These are phyloP conservation scores for Drosophila nigricruria DNA, from an alignment of 2,888 invertebrate species.

Conservation along the genomic window DNA sequence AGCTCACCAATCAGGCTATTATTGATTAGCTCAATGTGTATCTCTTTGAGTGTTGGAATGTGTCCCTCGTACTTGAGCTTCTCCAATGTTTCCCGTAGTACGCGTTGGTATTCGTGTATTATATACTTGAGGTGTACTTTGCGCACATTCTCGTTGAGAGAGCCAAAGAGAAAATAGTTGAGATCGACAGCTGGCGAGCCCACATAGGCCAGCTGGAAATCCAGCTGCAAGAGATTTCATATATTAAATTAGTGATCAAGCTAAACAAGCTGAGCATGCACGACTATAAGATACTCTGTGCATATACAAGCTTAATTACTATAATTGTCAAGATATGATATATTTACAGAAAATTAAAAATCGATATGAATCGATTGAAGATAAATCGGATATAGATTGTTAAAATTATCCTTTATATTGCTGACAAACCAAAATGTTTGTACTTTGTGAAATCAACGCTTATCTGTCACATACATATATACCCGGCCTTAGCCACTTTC, in stretches of 20 bases:
- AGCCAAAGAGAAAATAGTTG: constrained; percentile 83
- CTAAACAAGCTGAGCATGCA: too few relatives aligned
- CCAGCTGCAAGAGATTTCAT: constrained; percentile 68
- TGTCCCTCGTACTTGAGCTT: constrained; percentile 79
- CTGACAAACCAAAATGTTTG: too few relatives aligned
- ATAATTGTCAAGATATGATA: neutral
- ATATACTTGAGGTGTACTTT: constrained; percentile 83
- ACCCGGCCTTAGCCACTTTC: neutral
- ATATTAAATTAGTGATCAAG: neutral
- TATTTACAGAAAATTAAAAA: neutral
- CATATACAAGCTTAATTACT: neutral
- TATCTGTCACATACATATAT: neutral
- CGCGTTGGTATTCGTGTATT: constrained; percentile 82
- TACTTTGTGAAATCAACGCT: neutral
- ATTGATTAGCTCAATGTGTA: constrained; percentile 83
- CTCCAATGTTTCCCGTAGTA: constrained; percentile 78
- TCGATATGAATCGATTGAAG: too few relatives aligned
- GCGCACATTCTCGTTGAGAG: constrained; percentile 83
- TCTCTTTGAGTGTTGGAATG: constrained; percentile 83
- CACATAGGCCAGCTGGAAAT: constrained; percentile 84
- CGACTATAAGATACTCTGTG: neutral
- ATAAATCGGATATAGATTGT: neutral
- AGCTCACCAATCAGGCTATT: constrained; percentile 83
- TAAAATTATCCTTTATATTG: too few relatives aligned
- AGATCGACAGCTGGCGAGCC: constrained; percentile 85